These are phyloP conservation scores for Eugnorisma glareosa DNA, from an alignment of 2,888 invertebrate genomes.

Conservation along the genomic window DNA sequence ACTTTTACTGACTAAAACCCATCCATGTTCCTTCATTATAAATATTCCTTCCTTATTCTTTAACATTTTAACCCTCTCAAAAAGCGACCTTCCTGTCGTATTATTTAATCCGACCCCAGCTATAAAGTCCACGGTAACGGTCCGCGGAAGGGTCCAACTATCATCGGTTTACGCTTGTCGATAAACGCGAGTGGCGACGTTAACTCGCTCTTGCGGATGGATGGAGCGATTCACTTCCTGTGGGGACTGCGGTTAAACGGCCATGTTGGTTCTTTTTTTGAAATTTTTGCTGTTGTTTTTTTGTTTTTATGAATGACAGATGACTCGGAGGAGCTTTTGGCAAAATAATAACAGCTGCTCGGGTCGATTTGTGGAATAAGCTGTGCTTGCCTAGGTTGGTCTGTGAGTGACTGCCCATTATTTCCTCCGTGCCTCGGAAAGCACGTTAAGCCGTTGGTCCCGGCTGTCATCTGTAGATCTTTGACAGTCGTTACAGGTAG, in stretches of 20 bases:
- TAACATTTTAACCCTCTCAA: constrained; percentile 19
- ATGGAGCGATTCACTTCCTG: constrained; percentile 51
- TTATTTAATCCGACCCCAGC: constrained; percentile 63
- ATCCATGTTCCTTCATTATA: too few relatives aligned
- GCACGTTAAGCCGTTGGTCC: neutral
- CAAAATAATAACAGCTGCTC: neutral
- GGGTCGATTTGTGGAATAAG: too few relatives aligned
- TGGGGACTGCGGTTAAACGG: constrained; percentile 37
- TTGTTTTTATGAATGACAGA: too few relatives aligned
- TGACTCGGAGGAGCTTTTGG: neutral
- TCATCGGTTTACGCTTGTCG: constrained; percentile 73
- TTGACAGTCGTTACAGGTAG: too few relatives aligned
- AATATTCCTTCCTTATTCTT: too few relatives aligned
- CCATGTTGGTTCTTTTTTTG: constrained; percentile 12
- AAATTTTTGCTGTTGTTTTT: too few relatives aligned
- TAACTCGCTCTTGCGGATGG: constrained; percentile 58
- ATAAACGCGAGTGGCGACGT: constrained; percentile 70
- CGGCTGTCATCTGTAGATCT: neutral
- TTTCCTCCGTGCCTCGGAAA: neutral
- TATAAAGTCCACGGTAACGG: constrained; percentile 65
- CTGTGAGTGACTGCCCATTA: neutral
- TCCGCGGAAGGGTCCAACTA: constrained; percentile 73
- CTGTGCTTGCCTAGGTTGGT: too few relatives aligned
- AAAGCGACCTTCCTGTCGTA: constrained; percentile 23
- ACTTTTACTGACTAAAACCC: too few relatives aligned